A percentile compares a stretch with the other conserved stretches of the same genome.
Evolutionary conservation across 2,797 vertebrate genomes (phyloP).

Genomic region (Pyrocephalus nanus): DNA sequence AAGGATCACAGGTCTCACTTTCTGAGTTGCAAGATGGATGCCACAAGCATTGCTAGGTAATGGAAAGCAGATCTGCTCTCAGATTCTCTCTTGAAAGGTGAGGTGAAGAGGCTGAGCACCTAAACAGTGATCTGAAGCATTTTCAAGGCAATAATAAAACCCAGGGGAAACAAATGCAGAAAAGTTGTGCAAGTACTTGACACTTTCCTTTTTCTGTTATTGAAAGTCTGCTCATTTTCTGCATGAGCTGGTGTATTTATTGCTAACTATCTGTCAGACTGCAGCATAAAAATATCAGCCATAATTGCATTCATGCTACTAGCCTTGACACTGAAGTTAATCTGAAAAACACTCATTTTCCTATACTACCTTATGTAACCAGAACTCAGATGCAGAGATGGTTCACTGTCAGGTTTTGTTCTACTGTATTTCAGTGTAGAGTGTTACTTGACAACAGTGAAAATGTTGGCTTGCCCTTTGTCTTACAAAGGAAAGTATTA

Average conservation of each 20-base stretch:
- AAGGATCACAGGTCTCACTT: background rate
- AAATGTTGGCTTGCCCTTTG: conserved; percentile 55
- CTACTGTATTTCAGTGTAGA: background rate
- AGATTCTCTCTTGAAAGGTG: background rate
- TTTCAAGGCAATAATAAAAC: conserved; percentile 23
- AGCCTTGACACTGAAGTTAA: conserved; percentile 46
- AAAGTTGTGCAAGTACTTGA: background rate
- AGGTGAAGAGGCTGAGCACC: background rate
- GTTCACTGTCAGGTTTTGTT: conserved; percentile 42
- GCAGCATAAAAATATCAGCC: conserved; percentile 66
- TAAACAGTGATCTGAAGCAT: background rate
- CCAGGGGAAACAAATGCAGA: background rate
- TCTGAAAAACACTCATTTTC: conserved; percentile 55
- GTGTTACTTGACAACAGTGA: conserved; percentile 40
- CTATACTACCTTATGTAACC: conserved; percentile 29
- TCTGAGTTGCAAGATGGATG: background rate
- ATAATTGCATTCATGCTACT: conserved; percentile 55
- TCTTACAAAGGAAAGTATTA: conserved; percentile 20
- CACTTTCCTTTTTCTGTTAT: background rate
- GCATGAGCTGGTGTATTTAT: conserved; percentile 27
- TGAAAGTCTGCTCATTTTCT: conserved; percentile 49
- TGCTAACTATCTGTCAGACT: conserved; percentile 57
- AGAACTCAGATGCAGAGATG: background rate
- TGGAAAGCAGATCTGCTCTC: background rate
- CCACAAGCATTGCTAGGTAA: background rate